phyloP scores from a whole-genome alignment of 2,888 invertebrate species.

The Catonia carolina region DNA sequence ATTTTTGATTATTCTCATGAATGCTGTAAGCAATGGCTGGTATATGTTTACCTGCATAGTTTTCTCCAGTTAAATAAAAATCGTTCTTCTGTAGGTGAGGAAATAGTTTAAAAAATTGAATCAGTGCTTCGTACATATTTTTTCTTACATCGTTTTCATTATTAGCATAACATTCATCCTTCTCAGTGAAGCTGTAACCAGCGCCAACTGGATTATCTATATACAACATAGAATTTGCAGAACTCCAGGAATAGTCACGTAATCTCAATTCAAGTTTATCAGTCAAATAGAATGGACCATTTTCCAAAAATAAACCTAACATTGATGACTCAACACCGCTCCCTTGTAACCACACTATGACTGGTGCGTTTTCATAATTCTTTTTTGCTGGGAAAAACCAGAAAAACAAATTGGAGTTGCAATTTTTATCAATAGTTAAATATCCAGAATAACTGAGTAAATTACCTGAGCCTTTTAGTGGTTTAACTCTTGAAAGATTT shows the following conservation, averaged over 20 bases:
- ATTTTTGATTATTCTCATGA: constrained; percentile 53
- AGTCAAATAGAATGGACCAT: constrained; percentile 57
- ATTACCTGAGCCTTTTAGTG: constrained; percentile 35
- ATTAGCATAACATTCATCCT: constrained; percentile 49
- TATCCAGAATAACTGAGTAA: constrained; percentile 54
- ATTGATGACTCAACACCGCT: constrained; percentile 76
- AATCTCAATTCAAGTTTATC: background rate
- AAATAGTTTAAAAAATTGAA: constrained; percentile 77
- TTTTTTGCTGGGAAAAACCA: constrained; percentile 45
- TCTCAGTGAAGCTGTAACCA: constrained; percentile 39
- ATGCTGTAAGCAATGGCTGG: constrained; percentile 72
- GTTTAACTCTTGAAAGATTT: constrained; percentile 15
- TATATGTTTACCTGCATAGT: constrained; percentile 73
- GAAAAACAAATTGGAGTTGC: constrained; percentile 46
- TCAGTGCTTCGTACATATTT: constrained; percentile 65
- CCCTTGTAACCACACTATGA: constrained; percentile 77
- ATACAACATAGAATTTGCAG: constrained; percentile 1
- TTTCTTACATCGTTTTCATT: constrained; percentile 46
- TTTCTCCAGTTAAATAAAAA: constrained; percentile 85
- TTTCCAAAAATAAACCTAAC: constrained; percentile 73
- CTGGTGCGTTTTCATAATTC: constrained; percentile 48
- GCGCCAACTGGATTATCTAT: constrained; percentile 19
- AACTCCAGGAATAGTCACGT: background rate
- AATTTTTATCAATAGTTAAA: constrained; percentile 53
- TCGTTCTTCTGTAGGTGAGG: constrained; percentile 63